phyloP scores from a whole-genome alignment of 2,797 vertebrate genomes.

The Clarias laeviceps region DNA sequence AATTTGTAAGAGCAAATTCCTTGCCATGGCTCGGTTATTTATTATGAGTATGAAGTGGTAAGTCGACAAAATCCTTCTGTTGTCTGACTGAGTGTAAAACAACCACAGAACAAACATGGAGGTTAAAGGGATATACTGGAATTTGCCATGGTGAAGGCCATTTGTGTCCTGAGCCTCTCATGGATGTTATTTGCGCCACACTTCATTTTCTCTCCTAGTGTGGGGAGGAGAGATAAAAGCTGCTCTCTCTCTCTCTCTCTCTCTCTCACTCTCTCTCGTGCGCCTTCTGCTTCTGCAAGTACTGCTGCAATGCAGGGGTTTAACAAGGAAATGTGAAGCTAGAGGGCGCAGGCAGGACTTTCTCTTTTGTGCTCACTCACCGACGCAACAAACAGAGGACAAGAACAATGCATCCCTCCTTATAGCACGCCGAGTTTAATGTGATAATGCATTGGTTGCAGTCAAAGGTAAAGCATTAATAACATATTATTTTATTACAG shows the following conservation, averaged over 20 bases:
- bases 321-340: slow-evolving; percentile 67
- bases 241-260: slow-evolving; percentile 26
- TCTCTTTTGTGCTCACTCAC: slow-evolving; percentile 43
- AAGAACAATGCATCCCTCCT: slow-evolving; percentile 27
- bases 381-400: slow-evolving; percentile 36
- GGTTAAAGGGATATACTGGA: slow-evolving; percentile 26
- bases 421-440: not conserved
- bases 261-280: slow-evolving; percentile 49
- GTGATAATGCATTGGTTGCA: not conserved
- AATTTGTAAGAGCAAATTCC: slow-evolving; percentile 47
- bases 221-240: slow-evolving; percentile 63
- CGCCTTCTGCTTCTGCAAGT: slow-evolving; percentile 63
- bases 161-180: slow-evolving; percentile 46
- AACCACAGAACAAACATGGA: slow-evolving; percentile 24
- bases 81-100: slow-evolving; percentile 44
- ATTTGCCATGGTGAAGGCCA: slow-evolving; percentile 26
- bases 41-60: slow-evolving; percentile 42
- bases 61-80: slow-evolving; percentile 46
- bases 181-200: slow-evolving; percentile 54
- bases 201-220: slow-evolving; percentile 57
- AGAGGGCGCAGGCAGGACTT: slow-evolving; percentile 55
- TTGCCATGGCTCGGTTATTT: slow-evolving; percentile 35
- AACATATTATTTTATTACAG: not conserved
- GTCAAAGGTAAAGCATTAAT: not conserved
- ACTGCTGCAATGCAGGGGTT: slow-evolving; percentile 83